Percentiles rank a stretch among this genome's conserved stretches.
These are phyloP conservation scores for Branchinecta lindahli DNA, from an alignment of 1,140 invertebrate genomes.

Conservation along the genomic window DNA sequence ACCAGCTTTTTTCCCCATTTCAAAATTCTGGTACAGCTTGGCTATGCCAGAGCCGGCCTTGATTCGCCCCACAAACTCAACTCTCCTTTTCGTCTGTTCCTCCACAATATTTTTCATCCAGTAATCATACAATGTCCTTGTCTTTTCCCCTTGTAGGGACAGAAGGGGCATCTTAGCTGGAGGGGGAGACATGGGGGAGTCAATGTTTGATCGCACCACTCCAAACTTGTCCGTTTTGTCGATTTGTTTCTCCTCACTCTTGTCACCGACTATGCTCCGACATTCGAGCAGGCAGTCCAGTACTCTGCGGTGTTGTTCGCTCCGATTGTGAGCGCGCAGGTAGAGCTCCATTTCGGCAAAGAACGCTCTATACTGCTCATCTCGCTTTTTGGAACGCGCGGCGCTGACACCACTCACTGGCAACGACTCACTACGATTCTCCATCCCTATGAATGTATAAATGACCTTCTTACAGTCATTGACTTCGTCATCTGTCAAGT, in stretches of 20 bases:
- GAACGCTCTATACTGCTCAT: conserved; percentile 68
- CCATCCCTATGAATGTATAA: conserved; percentile 59
- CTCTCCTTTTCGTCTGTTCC: conserved; percentile 33
- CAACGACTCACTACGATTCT: conserved; percentile 65
- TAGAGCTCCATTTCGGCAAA: conserved; percentile 60
- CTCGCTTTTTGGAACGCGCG: conserved; percentile 32
- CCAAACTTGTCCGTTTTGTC: conserved; percentile 31
- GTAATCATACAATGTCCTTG: conserved; percentile 47
- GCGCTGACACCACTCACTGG: conserved; percentile 28
- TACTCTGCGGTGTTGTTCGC: conserved; percentile 53
- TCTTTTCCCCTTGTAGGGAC: conserved; percentile 25
- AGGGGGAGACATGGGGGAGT: conserved; percentile 63
- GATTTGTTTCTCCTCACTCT: not conserved
- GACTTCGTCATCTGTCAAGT: conserved; percentile 65
- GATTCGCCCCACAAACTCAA: conserved; percentile 59
- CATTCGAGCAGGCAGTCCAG: conserved; percentile 70
- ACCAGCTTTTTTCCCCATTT: not conserved
- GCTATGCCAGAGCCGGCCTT: conserved; percentile 45
- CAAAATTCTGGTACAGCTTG: conserved; percentile 60
- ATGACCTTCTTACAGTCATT: conserved; percentile 75
- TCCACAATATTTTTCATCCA: conserved; percentile 34
- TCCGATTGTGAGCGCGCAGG: conserved; percentile 53
- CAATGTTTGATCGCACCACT: conserved; percentile 58
- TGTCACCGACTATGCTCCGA: conserved; percentile 32
- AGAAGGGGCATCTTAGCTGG: conserved; percentile 25